phyloP scores from a whole-genome alignment of 2,113 vertebrate species.

The Ceyx melanurus region DNA sequence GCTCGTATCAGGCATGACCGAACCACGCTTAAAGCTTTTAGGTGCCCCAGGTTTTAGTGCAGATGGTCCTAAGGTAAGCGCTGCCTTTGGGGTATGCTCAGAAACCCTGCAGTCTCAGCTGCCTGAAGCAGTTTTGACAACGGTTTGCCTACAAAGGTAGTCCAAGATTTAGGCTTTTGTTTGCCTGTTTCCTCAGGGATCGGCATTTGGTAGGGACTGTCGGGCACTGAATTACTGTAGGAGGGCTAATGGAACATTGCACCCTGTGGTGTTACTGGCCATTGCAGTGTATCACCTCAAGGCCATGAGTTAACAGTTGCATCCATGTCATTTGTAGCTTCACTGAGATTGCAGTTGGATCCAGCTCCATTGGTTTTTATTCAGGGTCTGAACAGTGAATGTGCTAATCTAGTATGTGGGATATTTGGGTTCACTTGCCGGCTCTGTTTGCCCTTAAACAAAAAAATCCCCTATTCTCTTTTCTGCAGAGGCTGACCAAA shows the following conservation, averaged over 20 bases:
- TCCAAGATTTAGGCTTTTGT: not conserved
- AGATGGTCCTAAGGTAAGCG: accelerated
- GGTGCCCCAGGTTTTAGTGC: not conserved
- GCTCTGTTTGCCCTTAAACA: not conserved
- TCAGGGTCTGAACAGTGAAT: not conserved
- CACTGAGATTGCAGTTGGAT: not conserved
- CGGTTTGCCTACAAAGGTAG: not conserved
- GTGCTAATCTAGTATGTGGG: not conserved
- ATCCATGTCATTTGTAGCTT: not conserved
- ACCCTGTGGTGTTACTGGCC: not conserved
- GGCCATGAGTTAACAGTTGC: not conserved
- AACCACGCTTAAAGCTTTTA: not conserved
- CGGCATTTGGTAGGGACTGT: not conserved
- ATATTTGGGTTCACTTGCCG: not conserved
- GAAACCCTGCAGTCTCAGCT: accelerated
- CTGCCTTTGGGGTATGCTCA: not conserved
- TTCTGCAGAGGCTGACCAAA: not conserved
- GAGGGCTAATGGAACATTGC: not conserved
- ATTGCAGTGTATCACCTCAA: not conserved
- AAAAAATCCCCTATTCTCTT: not conserved
- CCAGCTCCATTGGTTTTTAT: not conserved
- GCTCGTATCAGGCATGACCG: not conserved
- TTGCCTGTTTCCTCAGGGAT: not conserved
- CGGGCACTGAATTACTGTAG: not conserved
- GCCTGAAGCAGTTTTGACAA: not conserved